Conservation (phyloP, 2,797 vertebrate species). For the Gymnoscopelus braueri region DNA sequence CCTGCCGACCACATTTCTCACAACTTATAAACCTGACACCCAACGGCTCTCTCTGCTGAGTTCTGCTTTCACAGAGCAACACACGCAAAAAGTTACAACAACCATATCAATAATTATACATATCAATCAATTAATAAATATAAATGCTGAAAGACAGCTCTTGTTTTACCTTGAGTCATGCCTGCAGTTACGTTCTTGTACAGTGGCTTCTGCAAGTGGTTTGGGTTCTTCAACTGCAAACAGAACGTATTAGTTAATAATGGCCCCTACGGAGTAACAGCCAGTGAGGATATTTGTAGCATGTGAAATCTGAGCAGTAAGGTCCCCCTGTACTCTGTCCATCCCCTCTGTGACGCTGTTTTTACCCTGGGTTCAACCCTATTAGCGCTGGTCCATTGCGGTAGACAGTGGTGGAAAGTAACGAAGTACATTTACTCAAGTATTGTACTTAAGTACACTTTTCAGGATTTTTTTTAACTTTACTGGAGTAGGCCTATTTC, state of each 20-base stretch:
- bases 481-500: too few relatives aligned
- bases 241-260: constrained; percentile 1
- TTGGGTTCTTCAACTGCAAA: not conserved
- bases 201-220: not conserved
- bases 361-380: too few relatives aligned
- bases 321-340: constrained; percentile 23
- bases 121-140: not conserved
- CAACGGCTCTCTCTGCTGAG: not conserved
- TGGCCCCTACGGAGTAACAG: not conserved
- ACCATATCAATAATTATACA: not conserved
- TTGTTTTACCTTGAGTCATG: constrained; percentile 64
- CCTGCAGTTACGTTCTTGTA: constrained; percentile 35
- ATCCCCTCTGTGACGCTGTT: constrained; percentile 35
- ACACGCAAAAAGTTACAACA: not conserved
- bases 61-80: not conserved
- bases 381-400: too few relatives aligned
- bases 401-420: too few relatives aligned
- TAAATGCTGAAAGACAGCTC: not conserved
- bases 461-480: too few relatives aligned
- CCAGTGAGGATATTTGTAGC: constrained; percentile 58
- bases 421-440: too few relatives aligned
- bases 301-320: constrained; percentile 53
- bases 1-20: constrained; percentile 27
- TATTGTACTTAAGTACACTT: too few relatives aligned
- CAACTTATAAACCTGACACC: constrained; percentile 3